phyloP scores from a whole-genome alignment of 2,797 vertebrate genomes.

The Tokudaia tokunoshimensis region DNA sequence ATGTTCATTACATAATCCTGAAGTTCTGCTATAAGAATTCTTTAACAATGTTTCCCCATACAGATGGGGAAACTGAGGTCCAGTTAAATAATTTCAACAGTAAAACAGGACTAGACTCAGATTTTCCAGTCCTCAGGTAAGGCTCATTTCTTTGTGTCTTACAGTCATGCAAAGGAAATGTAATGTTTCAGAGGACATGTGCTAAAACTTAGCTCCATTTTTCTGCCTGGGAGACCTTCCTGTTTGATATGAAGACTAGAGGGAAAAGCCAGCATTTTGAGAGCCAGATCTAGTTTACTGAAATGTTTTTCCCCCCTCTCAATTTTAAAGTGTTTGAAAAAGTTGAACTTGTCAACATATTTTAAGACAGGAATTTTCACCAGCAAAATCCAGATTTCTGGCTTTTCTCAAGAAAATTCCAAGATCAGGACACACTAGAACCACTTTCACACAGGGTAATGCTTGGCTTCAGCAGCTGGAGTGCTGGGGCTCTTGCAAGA shows the following conservation, averaged over 20 bases:
- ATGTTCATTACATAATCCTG: not conserved
- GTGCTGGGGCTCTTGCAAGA: not conserved
- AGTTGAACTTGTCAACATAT: slow-evolving; percentile 12
- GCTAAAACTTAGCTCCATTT: not conserved
- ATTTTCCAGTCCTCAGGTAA: not conserved
- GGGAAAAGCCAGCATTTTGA: not conserved
- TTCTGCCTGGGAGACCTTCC: not conserved
- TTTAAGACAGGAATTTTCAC: slow-evolving; percentile 61
- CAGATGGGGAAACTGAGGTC: slow-evolving; percentile 23
- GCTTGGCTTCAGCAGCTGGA: not conserved
- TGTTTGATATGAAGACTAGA: not conserved
- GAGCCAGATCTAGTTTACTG: slow-evolving; percentile 40
- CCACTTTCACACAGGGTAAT: slow-evolving; percentile 5
- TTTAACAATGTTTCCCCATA: not conserved
- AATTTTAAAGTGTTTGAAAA: slow-evolving; percentile 57
- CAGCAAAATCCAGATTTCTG: slow-evolving; percentile 67
- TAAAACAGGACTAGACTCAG: not conserved
- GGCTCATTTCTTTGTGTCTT: not conserved
- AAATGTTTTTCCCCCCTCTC: not conserved
- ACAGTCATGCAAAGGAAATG: not conserved
- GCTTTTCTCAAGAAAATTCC: slow-evolving; percentile 53
- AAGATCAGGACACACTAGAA: not conserved
- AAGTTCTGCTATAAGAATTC: not conserved
- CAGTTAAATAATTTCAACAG: not conserved
- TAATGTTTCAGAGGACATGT: not conserved